phyloP scores from a whole-genome alignment of 2,797 vertebrate species.

The Spinus pinus region DNA sequence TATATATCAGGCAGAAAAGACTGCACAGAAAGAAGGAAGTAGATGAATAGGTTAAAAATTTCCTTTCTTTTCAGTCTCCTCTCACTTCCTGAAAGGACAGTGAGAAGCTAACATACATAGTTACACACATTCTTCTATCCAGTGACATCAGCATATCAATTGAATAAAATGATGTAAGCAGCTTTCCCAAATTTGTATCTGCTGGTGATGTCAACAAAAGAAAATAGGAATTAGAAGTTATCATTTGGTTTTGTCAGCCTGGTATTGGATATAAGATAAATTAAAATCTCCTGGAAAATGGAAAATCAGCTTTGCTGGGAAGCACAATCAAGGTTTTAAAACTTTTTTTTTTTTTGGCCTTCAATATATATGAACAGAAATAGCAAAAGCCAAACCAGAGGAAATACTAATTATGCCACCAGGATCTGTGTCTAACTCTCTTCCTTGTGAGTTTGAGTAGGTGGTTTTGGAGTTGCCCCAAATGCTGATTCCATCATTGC shows the following conservation, averaged over 20 bases:
- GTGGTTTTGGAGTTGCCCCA: slow-evolving; percentile 35
- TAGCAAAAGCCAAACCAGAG: neutral
- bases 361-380: neutral
- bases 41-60: neutral
- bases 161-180: neutral
- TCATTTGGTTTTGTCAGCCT: neutral
- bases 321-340: neutral
- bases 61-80: neutral
- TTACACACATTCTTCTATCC: neutral
- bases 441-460: neutral
- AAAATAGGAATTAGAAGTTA: neutral
- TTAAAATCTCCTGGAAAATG: neutral
- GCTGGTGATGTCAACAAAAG: neutral
- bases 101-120: neutral
- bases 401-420: slow-evolving; percentile 30
- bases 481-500: neutral
- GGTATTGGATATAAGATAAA: neutral
- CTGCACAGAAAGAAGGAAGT: neutral
- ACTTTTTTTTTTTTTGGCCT: neutral
- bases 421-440: neutral
- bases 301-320: neutral
- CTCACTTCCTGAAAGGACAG: neutral
- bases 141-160: neutral
- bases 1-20: neutral
- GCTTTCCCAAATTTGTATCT: neutral